Percentiles rank a stretch among this genome's conserved stretches.
Conservation (phyloP, 2,113 vertebrate species). For the Albula goreensis region DNA sequence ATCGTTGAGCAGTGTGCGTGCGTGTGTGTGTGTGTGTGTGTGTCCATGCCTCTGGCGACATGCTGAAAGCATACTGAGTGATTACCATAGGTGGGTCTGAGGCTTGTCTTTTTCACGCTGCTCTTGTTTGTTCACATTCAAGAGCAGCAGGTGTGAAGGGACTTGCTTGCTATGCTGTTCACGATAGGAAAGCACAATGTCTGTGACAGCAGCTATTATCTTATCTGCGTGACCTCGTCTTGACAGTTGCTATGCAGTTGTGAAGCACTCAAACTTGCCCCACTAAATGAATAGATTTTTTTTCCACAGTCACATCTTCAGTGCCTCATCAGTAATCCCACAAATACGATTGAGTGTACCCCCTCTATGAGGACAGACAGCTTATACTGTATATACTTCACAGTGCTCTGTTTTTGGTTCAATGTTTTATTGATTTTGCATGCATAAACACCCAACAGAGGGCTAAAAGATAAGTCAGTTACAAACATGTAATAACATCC, state of each 20-base stretch:
- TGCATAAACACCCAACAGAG: too few species aligned
- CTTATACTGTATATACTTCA: too few species aligned
- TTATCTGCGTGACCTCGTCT: not conserved
- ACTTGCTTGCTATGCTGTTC: not conserved
- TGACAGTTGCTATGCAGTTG: too few species aligned
- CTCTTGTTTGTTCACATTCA: not conserved
- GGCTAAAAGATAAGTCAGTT: too few species aligned
- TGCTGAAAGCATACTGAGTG: not conserved
- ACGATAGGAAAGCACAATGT: not conserved
- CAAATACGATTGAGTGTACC: too few species aligned
- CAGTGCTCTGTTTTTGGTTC: too few species aligned
- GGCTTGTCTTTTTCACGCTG: not conserved
- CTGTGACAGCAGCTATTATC: not conserved
- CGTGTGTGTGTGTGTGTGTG: not conserved
- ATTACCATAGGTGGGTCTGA: not conserved
- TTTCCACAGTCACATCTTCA: too few species aligned
- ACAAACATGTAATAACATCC: too few species aligned
- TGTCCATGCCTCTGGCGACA: not conserved
- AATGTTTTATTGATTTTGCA: too few species aligned
- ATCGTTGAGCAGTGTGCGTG: not conserved
- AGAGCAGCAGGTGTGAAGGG: not conserved
- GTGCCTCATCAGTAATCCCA: too few species aligned
- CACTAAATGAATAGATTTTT: not conserved
- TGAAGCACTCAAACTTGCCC: too few species aligned
- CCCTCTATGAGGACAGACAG: too few species aligned